A percentile compares a stretch with the other conserved stretches of the same genome.
These are phyloP conservation scores for Stegodyphus mimosarum DNA, from an alignment of 1,140 invertebrate genomes.

Conservation along the genomic window DNA sequence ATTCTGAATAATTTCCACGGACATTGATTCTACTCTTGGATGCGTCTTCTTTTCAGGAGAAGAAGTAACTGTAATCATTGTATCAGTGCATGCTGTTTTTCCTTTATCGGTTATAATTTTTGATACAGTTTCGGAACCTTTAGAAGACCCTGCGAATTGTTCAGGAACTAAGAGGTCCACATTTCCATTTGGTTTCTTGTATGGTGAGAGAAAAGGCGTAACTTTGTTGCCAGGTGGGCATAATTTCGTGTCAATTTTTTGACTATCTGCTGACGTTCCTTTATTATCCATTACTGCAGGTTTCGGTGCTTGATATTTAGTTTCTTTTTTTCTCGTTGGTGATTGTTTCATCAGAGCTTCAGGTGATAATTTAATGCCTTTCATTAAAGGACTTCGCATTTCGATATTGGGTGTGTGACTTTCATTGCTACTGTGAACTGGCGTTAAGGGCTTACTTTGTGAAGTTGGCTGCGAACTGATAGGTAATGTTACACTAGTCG, in stretches of 20 bases:
- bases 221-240: background rate
- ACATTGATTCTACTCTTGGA: too few species aligned
- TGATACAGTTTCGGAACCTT: background rate
- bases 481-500: background rate
- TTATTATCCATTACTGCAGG: conserved; percentile 6
- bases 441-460: background rate
- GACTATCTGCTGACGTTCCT: background rate
- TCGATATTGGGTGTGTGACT: background rate
- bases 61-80: conserved; percentile 23
- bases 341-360: conserved; percentile 25
- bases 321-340: background rate
- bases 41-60: conserved; percentile 22
- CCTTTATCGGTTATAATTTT: background rate
- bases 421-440: background rate
- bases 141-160: background rate
- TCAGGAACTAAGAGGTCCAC: background rate
- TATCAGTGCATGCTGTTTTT: background rate
- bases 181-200: background rate
- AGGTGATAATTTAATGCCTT: conserved; percentile 33
- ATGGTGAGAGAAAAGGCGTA: background rate
- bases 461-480: conserved; percentile 3
- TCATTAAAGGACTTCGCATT: background rate
- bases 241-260: background rate
- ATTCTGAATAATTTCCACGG: background rate
- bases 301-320: conserved; percentile 35